These are phyloP conservation scores for Liposcelis brunnea DNA, from an alignment of 2,888 invertebrate genomes.

Conservation along the genomic window DNA sequence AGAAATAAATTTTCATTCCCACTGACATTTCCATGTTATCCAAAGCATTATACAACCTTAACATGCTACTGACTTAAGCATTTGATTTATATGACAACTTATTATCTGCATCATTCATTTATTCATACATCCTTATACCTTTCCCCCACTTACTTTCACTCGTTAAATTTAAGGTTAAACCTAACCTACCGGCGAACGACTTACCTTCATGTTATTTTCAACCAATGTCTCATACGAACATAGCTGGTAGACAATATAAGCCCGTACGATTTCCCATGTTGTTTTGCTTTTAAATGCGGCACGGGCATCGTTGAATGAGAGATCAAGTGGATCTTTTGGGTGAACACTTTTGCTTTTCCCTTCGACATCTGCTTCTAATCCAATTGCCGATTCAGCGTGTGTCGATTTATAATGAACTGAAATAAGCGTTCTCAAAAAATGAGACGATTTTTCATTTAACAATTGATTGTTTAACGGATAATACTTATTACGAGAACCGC, in stretches of 20 bases:
- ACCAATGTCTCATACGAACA: conserved; percentile 78
- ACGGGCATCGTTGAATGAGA: conserved; percentile 69
- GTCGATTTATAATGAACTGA: conserved; percentile 6
- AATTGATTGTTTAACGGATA: background rate
- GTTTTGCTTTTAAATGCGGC: conserved; percentile 94
- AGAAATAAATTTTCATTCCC: too few species aligned
- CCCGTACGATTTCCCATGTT: conserved; percentile 76
- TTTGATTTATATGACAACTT: too few species aligned
- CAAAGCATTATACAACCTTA: too few species aligned
- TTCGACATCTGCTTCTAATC: conserved; percentile 11
- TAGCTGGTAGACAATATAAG: conserved; percentile 79
- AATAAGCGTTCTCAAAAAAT: background rate
- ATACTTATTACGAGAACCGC: conserved; percentile 20
- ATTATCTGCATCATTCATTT: too few species aligned
- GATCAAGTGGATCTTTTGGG: conserved; percentile 52
- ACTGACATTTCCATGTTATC: too few species aligned
- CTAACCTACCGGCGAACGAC: conserved; percentile 7
- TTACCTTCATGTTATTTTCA: conserved; percentile 84
- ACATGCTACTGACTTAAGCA: too few species aligned
- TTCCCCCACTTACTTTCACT: too few species aligned
- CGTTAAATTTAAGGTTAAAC: too few species aligned
- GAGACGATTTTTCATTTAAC: too few species aligned
- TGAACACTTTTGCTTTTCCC: conserved; percentile 4
- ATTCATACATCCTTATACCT: too few species aligned
- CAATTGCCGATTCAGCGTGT: conserved; percentile 11